Conservation (phyloP, 2,797 vertebrate genomes). For the Gallirallus australis region DNA sequence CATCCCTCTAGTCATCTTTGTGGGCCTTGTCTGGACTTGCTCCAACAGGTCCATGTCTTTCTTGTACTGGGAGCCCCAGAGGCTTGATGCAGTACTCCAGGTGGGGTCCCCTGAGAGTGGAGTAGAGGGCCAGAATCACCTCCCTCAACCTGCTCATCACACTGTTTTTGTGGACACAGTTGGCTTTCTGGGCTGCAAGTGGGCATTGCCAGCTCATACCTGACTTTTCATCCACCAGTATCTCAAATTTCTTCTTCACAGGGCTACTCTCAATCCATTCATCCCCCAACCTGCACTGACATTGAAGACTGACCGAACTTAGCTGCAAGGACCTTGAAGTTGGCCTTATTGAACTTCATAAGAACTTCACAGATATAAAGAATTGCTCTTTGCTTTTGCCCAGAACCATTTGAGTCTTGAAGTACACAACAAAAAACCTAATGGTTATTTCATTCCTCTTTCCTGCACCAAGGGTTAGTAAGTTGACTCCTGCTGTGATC, state of each 20-base stretch:
- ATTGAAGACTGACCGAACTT: not conserved
- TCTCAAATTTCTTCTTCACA: not conserved
- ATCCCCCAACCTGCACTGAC: not conserved
- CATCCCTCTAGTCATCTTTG: not conserved
- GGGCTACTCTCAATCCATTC: not conserved
- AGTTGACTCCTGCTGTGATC: not conserved
- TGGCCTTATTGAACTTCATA: not conserved
- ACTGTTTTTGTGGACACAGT: not conserved
- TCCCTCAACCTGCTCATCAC: not conserved
- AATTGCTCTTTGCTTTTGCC: not conserved
- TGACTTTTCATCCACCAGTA: not conserved
- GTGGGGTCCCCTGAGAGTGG: accelerated
- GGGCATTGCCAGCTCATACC: not conserved
- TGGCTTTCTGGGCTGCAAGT: not conserved
- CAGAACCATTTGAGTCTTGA: not conserved
- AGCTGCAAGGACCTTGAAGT: not conserved
- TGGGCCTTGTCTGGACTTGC: not conserved
- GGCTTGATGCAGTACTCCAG: not conserved
- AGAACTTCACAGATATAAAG: not conserved
- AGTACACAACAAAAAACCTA: not conserved
- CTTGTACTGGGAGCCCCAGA: not conserved
- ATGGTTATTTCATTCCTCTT: not conserved
- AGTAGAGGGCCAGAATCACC: not conserved
- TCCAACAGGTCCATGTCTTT: not conserved
- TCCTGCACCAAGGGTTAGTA: not conserved